These are phyloP conservation scores for Corvus moneduloides DNA, from an alignment of 2,113 vertebrate species.

Conservation along the genomic window DNA sequence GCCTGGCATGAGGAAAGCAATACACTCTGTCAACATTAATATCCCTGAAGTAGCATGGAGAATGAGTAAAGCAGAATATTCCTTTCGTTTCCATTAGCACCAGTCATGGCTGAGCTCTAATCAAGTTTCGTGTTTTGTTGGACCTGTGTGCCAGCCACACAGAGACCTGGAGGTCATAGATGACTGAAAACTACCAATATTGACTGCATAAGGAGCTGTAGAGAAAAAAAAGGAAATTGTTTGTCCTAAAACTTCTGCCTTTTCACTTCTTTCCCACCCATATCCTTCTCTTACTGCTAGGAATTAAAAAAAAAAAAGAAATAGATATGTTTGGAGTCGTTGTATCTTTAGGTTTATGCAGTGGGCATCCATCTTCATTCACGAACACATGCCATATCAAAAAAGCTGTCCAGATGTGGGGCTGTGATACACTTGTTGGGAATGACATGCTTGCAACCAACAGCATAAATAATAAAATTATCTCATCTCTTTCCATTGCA, in stretches of 20 bases:
- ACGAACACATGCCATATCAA: background rate
- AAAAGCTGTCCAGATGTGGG: background rate
- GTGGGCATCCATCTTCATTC: background rate
- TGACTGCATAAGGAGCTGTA: background rate
- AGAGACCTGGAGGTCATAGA: background rate
- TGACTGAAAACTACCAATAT: background rate
- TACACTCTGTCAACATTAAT: background rate
- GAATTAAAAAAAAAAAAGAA: background rate
- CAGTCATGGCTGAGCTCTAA: background rate
- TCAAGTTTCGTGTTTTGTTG: background rate
- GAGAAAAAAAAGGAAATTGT: background rate
- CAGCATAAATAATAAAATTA: background rate
- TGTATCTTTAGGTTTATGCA: background rate
- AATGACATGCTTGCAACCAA: background rate
- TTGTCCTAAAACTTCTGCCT: background rate
- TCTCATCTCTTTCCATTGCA: background rate
- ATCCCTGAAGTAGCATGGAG: background rate
- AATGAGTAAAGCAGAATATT: background rate
- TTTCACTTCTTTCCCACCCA: background rate
- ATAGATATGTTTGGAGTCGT: background rate
- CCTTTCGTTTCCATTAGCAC: background rate
- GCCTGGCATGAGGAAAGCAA: background rate
- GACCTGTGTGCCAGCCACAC: background rate
- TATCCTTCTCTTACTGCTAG: background rate
- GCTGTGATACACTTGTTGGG: background rate